Evolutionary conservation across 2,888 invertebrate genomes (phyloP).

Genomic region (Leptinotarsa rubiginosa): DNA sequence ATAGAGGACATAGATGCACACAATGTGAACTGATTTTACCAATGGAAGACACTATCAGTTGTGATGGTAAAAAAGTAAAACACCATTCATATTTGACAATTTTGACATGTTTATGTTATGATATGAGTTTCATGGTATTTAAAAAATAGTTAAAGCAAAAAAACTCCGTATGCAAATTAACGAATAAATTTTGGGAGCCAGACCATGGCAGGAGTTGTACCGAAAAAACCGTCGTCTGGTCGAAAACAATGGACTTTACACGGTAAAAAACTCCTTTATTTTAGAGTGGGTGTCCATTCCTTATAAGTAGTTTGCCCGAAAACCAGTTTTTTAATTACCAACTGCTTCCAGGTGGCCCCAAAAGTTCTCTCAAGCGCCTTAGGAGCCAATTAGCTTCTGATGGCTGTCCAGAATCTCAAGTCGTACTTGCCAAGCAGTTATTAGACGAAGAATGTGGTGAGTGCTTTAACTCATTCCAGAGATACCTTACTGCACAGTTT

Average conservation of each 20-base stretch:
- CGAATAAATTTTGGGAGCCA: not conserved
- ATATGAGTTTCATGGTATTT: not conserved
- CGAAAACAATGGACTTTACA: conserved; percentile 83
- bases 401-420: conserved; percentile 90
- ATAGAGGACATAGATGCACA: too few species aligned
- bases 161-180: not conserved
- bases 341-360: conserved; percentile 71
- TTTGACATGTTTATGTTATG: conserved; percentile 1
- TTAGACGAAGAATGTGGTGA: conserved; percentile 83
- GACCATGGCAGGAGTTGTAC: conserved; percentile 71
- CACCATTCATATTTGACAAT: not conserved
- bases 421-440: conserved; percentile 85
- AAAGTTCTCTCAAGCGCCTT: conserved; percentile 74
- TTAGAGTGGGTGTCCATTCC: not conserved
- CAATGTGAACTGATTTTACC: too few species aligned
- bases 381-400: conserved; percentile 85
- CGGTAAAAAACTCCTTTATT: conserved; percentile 65
- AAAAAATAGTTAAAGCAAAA: not conserved
- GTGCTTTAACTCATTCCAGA: conserved; percentile 38
- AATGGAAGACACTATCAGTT: too few species aligned
- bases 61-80: too few species aligned
- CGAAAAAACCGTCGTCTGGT: conserved; percentile 72
- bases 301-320: not conserved
- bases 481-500: not conserved
- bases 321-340: not conserved